These are phyloP conservation scores for Aspidoscelis tigris DNA, from an alignment of 2,113 vertebrate species.

Conservation along the genomic window DNA sequence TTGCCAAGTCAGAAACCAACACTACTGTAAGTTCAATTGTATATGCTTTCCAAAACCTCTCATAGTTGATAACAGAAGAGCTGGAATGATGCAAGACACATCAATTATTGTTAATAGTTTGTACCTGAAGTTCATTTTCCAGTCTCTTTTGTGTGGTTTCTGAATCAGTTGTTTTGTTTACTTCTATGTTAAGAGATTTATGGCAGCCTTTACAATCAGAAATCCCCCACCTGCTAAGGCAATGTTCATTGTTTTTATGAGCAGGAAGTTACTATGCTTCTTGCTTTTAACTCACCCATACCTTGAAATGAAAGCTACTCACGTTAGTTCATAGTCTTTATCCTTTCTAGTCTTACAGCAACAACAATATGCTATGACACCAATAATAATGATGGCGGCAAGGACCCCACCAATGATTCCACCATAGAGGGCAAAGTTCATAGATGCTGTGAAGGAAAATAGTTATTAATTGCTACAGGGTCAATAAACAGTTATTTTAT, in stretches of 20 bases:
- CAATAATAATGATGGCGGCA: constrained; percentile 75
- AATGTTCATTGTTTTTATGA: no score
- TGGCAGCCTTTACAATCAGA: background rate
- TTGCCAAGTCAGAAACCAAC: no score
- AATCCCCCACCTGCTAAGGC: background rate
- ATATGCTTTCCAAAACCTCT: background rate
- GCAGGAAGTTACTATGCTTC: no score
- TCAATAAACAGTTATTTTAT: no score
- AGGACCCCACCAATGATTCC: constrained; percentile 79
- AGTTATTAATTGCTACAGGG: no score
- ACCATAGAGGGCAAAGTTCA: constrained; percentile 82
- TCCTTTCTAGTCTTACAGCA: constrained; percentile 67
- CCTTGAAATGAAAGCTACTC: constrained; percentile 51
- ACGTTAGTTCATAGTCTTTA: constrained; percentile 65
- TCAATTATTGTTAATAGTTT: background rate
- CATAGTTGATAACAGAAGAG: background rate
- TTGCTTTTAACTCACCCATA: accelerated
- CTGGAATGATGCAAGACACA: background rate
- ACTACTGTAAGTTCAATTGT: background rate
- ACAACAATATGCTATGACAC: constrained; percentile 82
- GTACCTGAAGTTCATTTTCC: background rate
- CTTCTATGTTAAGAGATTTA: background rate
- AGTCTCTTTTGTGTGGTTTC: background rate
- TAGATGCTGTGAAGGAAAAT: constrained; percentile 76
- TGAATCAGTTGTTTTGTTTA: constrained; percentile 1